A percentile compares a stretch with the other conserved stretches of the same genome.
Evolutionary conservation across 2,888 invertebrate species (phyloP).

Genomic region (Neoitamus cyanurus): DNA sequence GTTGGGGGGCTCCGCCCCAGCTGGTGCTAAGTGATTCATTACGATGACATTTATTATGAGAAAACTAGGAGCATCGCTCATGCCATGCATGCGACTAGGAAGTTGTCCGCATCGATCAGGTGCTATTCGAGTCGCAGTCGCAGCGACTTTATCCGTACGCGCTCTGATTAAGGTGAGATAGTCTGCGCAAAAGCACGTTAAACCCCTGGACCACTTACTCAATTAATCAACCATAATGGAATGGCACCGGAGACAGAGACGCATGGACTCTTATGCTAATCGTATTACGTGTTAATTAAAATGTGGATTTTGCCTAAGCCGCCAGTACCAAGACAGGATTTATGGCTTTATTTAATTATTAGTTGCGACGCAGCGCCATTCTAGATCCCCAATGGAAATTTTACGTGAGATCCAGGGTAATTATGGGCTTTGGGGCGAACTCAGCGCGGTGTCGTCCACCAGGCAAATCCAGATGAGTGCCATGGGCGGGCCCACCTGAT

Average conservation of each 20-base stretch:
- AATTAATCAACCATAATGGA: constrained; percentile 34
- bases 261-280: constrained; percentile 35
- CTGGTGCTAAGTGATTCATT: constrained; percentile 43
- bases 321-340: constrained; percentile 46
- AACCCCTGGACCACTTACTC: not conserved
- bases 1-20: constrained; percentile 22
- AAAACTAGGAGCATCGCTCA: constrained; percentile 35
- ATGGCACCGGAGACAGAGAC: constrained; percentile 7
- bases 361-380: constrained; percentile 34
- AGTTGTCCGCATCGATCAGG: constrained; percentile 17
- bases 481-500: constrained; percentile 30
- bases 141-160: not conserved
- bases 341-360: constrained; percentile 52
- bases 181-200: not conserved
- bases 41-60: constrained; percentile 43
- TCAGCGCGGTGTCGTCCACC: constrained; percentile 15
- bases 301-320: constrained; percentile 49
- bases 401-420: constrained; percentile 17
- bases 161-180: not conserved
- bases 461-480: constrained; percentile 3
- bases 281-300: constrained; percentile 52
- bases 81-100: constrained; percentile 22
- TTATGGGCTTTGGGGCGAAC: constrained; percentile 7
- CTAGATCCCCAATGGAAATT: not conserved
- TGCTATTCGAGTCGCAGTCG: not conserved